Evolutionary conservation across 2,888 invertebrate species (phyloP), one percentile per base, ranked within the genome.

Genomic region (Ichneumoninae sp.): DNA sequence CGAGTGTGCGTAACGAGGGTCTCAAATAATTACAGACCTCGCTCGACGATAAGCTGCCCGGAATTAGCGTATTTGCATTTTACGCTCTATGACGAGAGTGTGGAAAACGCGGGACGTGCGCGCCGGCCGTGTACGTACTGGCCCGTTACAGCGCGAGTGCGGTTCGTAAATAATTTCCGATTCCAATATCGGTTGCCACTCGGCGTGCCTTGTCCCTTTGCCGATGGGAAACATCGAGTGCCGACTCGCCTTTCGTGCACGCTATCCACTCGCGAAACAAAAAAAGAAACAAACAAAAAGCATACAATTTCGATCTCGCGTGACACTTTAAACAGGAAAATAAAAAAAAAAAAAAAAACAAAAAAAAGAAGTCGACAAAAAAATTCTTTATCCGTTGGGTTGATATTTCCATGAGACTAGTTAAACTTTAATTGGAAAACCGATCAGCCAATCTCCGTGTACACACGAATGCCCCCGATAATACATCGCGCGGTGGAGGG

Each of bases 61-160:
- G 88, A 87, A 90, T 89, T 88, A 89, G 82, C 87, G 87, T 87
- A 89, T 89, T 88, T 87, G 87, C 88, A 87, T 88, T 89, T 89
- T 87, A 89, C 81, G 80, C 74, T 86, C 16, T 52, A 47, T 3
- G 44, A 80, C 68, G 54, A 22, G 72, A 77, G 75, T 62, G 52
- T 36, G 44, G 52, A 68, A 68, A 76, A 30, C 70, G 60, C 60
- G 65, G 57, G 44, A 36, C 50, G 68, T 50, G 69, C 72, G 60
- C 50, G 54, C 44, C 57, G 22, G 69, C 47, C 60, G 47, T 70
- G 22, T 57, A 33, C 50, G 36, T 57, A 13, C 44, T 36, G 66
- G 47, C 13, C 44, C 44, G 33, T 1, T 47, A 5, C 40, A 36
- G 60, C 69, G 57, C 33, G 71, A 75, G 60, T 57, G 54, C 74